These are phyloP conservation scores for Ceratina calcarata DNA, from an alignment of 1,140 invertebrate genomes.

Conservation along the genomic window DNA sequence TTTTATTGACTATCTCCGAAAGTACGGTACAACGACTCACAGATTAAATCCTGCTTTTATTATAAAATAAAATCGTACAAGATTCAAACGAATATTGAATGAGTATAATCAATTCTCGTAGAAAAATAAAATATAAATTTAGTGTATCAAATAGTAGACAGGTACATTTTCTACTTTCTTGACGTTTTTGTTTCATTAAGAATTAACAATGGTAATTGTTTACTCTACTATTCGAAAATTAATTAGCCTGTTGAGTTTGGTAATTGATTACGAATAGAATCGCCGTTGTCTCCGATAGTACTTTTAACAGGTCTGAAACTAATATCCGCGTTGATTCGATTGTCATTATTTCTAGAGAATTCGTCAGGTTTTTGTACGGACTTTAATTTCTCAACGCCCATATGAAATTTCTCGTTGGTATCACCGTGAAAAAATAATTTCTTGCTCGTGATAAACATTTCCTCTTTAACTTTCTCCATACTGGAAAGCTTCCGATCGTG, in stretches of 20 bases:
- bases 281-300: neutral
- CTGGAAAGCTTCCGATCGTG: conserved; percentile 25
- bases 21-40: conserved; percentile 11
- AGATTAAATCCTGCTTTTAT: neutral
- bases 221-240: neutral
- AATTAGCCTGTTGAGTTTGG: conserved; percentile 48
- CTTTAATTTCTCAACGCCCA: conserved; percentile 1
- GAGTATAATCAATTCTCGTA: neutral
- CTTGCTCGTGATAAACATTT: neutral
- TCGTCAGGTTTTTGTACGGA: neutral
- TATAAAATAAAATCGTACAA: conserved; percentile 4
- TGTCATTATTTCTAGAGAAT: neutral
- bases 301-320: conserved; percentile 19
- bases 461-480: conserved; percentile 14
- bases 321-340: neutral
- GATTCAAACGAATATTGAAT: neutral
- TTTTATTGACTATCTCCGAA: conserved; percentile 1
- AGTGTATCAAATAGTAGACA: too few species aligned
- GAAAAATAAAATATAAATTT: too few species aligned
- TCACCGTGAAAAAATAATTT: neutral
- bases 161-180: neutral
- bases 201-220: neutral
- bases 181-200: neutral
- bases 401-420: neutral
- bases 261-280: neutral